Evolutionary conservation across 2,797 vertebrate genomes (phyloP).

Genomic region (Sebastes kiyomatsui): DNA sequence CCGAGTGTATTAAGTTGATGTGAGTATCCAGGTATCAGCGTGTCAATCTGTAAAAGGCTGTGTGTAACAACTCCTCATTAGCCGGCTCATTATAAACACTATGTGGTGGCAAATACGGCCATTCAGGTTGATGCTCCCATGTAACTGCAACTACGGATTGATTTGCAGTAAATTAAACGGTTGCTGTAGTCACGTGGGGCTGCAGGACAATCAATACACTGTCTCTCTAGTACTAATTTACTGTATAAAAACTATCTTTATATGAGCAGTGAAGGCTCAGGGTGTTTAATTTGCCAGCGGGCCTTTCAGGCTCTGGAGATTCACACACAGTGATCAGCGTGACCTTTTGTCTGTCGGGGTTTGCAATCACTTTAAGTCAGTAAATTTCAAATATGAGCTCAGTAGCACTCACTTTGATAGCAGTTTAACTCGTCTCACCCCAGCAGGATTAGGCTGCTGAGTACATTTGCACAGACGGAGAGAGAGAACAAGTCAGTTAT

Average conservation of each 20-base stretch:
- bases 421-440: slow-evolving; percentile 30
- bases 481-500: slow-evolving; percentile 2
- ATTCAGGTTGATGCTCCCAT: not conserved
- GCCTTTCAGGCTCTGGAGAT: not conserved
- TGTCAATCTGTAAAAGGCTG: slow-evolving; percentile 16
- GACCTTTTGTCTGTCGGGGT: slow-evolving; percentile 32
- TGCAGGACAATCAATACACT: slow-evolving; percentile 36
- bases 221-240: slow-evolving; percentile 32
- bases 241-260: slow-evolving; percentile 1
- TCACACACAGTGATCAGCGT: not conserved
- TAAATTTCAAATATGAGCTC: slow-evolving; percentile 51
- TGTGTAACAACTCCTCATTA: slow-evolving; percentile 47
- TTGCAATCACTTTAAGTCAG: slow-evolving; percentile 48
- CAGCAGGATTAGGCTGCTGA: slow-evolving; percentile 20
- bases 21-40: not conserved
- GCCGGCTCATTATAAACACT: slow-evolving; percentile 26
- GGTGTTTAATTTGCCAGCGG: not conserved
- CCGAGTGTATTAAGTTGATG: slow-evolving; percentile 20
- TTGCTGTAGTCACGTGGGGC: not conserved
- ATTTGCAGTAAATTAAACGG: slow-evolving; percentile 11
- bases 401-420: slow-evolving; percentile 49
- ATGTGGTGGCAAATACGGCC: not conserved
- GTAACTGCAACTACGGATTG: not conserved
- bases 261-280: not conserved
- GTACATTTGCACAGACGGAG: slow-evolving; percentile 17